A percentile compares a stretch with the other conserved stretches of the same genome.
These are phyloP conservation scores for Coracopsis vasa DNA, from an alignment of 2,113 vertebrate genomes.

Conservation along the genomic window DNA sequence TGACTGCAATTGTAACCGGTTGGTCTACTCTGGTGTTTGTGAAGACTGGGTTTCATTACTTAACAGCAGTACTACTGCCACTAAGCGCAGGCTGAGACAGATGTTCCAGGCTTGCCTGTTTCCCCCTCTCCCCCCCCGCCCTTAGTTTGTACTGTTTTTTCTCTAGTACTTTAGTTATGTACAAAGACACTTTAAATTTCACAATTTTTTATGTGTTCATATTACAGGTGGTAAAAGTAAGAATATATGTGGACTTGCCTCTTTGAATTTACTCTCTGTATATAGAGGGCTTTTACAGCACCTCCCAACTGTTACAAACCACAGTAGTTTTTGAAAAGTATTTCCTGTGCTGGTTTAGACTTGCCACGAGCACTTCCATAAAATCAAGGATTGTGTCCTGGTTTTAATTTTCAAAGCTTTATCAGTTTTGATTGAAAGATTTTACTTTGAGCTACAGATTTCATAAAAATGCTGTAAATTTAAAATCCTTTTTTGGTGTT, in stretches of 20 bases:
- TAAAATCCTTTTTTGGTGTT: neutral
- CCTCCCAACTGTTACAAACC: neutral
- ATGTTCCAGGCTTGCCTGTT: neutral
- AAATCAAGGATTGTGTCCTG: neutral
- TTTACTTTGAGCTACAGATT: neutral
- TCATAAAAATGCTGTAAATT: neutral
- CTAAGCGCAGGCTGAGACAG: neutral
- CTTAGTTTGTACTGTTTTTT: neutral
- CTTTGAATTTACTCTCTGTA: neutral
- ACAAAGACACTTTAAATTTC: neutral
- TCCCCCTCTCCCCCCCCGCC: fast-evolving
- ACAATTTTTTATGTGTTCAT: neutral
- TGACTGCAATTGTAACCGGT: neutral
- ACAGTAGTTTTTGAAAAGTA: neutral
- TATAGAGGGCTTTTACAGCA: neutral
- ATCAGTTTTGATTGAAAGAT: neutral
- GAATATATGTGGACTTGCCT: neutral
- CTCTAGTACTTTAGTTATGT: neutral
- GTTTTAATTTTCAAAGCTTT: neutral
- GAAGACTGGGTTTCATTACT: neutral
- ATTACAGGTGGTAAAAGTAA: neutral
- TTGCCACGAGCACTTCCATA: neutral
- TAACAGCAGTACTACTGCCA: neutral
- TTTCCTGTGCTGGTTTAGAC: neutral
- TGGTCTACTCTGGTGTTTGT: neutral